These are phyloP conservation scores for Goniozus legneri DNA, from an alignment of 1,140 invertebrate species.

Conservation along the genomic window DNA sequence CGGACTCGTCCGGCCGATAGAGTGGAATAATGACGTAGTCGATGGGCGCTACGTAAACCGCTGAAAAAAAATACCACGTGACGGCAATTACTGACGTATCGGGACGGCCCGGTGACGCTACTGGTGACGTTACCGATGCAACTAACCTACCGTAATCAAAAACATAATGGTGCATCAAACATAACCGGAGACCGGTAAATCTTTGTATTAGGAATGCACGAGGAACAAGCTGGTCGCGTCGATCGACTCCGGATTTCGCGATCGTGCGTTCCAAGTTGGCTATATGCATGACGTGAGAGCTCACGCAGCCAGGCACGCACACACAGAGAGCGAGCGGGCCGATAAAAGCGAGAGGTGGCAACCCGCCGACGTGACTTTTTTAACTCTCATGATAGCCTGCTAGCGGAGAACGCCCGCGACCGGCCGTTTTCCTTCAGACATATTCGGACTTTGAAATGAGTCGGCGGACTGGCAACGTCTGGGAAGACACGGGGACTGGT, in stretches of 20 bases:
- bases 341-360: no score
- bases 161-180: conserved; percentile 52
- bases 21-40: conserved; percentile 11
- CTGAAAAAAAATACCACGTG: neutral
- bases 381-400: conserved; percentile 28
- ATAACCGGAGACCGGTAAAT: conserved; percentile 54
- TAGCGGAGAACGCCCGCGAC: conserved; percentile 39
- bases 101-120: neutral
- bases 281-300: neutral
- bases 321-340: neutral
- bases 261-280: no score
- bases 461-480: conserved; percentile 34
- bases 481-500: no score
- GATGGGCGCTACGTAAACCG: neutral
- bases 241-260: no score
- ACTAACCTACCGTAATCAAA: conserved; percentile 52
- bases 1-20: neutral
- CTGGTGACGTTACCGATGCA: conserved; percentile 39
- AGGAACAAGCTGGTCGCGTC: conserved; percentile 17
- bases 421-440: conserved; percentile 44
- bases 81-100: neutral
- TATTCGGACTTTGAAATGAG: conserved; percentile 19
- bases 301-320: neutral
- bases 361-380: conserved; percentile 12
- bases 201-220: conserved; percentile 41